Conservation (phyloP, 2,888 invertebrate genomes). For the Drosophila pullipes region DNA sequence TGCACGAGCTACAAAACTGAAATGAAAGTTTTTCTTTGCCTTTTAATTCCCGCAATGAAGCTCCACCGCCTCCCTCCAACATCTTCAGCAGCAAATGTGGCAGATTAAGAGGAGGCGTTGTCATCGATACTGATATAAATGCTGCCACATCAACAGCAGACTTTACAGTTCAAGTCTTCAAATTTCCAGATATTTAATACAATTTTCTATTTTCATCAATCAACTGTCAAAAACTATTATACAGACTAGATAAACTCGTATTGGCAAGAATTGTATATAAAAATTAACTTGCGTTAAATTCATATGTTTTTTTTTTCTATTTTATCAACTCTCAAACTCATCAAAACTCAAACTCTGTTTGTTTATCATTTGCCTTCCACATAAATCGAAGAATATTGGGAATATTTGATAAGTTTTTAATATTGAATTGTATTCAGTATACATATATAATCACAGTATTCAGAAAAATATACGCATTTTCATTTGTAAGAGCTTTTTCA, state of each 20-base stretch:
- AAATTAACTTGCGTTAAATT: neutral
- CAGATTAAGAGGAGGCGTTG: conserved; percentile 4
- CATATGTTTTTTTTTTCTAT: neutral
- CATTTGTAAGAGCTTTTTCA: neutral
- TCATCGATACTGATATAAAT: conserved; percentile 24
- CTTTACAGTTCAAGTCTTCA: neutral
- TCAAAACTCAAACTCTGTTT: neutral
- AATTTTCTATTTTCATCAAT: neutral
- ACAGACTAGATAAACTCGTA: neutral
- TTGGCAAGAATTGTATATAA: accelerated
- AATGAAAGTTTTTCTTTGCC: conserved; percentile 44
- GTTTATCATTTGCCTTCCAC: neutral
- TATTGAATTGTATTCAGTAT: neutral
- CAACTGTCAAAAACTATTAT: neutral
- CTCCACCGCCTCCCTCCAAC: neutral
- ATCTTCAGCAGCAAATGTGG: neutral
- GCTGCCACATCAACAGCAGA: neutral
- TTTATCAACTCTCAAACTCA: neutral
- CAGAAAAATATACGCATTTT: neutral
- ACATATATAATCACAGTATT: neutral
- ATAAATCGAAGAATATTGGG: neutral
- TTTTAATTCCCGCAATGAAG: conserved; percentile 30
- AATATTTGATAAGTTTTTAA: neutral
- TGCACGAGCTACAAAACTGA: conserved; percentile 43
- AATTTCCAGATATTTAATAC: neutral